Evolutionary conservation across 1,140 invertebrate species (phyloP), one percentile per base, ranked within the genome.

Genomic region (Lasaia peninsularis): DNA sequence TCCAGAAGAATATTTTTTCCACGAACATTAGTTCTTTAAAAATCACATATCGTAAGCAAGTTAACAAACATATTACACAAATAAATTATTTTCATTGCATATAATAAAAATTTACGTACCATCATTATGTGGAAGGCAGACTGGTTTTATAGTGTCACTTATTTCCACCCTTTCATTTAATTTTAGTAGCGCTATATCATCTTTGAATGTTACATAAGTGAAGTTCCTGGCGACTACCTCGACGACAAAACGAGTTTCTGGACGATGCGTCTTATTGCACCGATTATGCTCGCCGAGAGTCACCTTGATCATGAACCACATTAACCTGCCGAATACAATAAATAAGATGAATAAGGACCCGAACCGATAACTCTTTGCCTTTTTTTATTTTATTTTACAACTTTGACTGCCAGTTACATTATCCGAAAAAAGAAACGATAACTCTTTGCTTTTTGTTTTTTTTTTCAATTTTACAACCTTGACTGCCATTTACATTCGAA

Each of bases 261-360:
- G 93, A 14, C 91, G 87, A 40, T 86, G 86, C 20, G 91, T 93
- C 37, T 93, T 91, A 60, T 93, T 91, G 77, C 95, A 96, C n/a
- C 94, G 91, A 75, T 96, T 93, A 71, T 96, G 94, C 72, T 96
- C 95, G 0, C 95, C 95, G 59, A 96, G 92, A 1, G 94, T 95
- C 18, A 95, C 94, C 83, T 95, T 95, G 67, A 96, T 96, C 94
- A 96, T 94, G 80, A 96, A 96, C 95, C 95, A 96, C 93, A 96
- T 95, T 72, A 96, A 94, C 37, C 94, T 95, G 87, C n/a, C 2
- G 51, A 61, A 40, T 10, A 11, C 6, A 37, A 24, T 20, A 9
- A 34, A 52, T 40, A 54, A 44, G 24, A 28, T 16, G 14, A 32
- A 24, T 28, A 24, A 40, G 32, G 16, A 24, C 31, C 24, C 8